These are phyloP conservation scores for Menura novaehollandiae DNA, from an alignment of 2,113 vertebrate species.

Conservation along the genomic window DNA sequence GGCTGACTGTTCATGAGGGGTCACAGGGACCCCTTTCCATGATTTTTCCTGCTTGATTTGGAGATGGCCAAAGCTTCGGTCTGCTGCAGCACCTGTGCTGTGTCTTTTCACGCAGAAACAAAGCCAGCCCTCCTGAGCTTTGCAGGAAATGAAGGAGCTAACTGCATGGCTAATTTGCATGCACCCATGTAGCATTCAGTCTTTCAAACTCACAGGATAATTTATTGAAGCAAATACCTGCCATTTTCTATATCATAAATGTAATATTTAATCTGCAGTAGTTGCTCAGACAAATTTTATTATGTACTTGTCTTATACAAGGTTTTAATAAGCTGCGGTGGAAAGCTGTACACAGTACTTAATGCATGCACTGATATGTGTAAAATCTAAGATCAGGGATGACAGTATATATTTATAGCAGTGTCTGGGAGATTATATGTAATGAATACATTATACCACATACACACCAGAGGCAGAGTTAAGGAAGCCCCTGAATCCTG, in stretches of 20 bases:
- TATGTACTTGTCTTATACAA: not conserved
- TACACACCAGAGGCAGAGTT: not conserved
- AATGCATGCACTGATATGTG: not conserved
- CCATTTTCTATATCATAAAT: not conserved
- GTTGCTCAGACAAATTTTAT: slow-evolving; percentile 6
- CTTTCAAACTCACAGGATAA: not conserved
- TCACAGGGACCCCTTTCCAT: not conserved
- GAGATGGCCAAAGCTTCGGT: not conserved
- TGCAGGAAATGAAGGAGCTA: not conserved
- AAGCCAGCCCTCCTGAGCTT: not conserved
- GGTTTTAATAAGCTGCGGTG: slow-evolving; percentile 18
- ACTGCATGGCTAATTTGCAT: not conserved
- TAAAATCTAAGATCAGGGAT: slow-evolving; percentile 14
- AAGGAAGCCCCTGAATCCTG: not conserved
- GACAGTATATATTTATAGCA: slow-evolving; percentile 33
- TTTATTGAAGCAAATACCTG: not conserved
- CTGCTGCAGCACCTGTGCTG: not conserved
- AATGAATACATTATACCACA: slow-evolving; percentile 11
- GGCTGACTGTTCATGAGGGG: not conserved
- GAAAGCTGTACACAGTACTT: not conserved
- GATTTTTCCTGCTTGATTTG: not conserved
- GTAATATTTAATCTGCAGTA: not conserved
- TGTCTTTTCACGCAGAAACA: not conserved
- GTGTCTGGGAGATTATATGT: slow-evolving; percentile 17
- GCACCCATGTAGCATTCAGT: not conserved